Conservation (phyloP, 2,888 invertebrate genomes). For the Cryptus armator region DNA sequence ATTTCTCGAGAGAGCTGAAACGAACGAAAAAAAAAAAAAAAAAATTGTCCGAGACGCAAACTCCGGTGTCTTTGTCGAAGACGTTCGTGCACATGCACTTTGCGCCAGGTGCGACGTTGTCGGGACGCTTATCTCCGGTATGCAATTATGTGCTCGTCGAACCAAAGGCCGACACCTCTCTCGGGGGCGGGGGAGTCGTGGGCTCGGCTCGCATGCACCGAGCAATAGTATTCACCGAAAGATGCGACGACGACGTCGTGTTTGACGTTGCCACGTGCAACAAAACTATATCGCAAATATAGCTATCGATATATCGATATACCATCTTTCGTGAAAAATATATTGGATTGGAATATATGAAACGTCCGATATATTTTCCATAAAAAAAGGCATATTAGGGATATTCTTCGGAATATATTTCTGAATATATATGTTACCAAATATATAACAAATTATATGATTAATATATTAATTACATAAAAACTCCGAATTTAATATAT, state of each 20-base stretch:
- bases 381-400: too few relatives aligned
- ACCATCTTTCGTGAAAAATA: too few relatives aligned
- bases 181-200: neutral
- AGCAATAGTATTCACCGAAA: constrained; percentile 9
- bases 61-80: neutral
- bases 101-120: constrained; percentile 34
- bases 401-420: too few relatives aligned
- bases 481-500: too few relatives aligned
- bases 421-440: too few relatives aligned
- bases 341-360: too few relatives aligned
- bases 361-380: too few relatives aligned
- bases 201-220: neutral
- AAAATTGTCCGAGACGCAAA: neutral
- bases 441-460: too few relatives aligned
- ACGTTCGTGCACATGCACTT: neutral
- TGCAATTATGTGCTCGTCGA: constrained; percentile 23
- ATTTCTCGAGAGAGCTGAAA: constrained; percentile 14
- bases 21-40: constrained; percentile 6
- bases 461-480: too few relatives aligned
- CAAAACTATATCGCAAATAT: too few relatives aligned
- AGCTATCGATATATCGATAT: too few relatives aligned
- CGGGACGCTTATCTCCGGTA: constrained; percentile 29
- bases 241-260: constrained; percentile 9
- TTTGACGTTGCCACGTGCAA: too few relatives aligned
- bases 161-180: constrained; percentile 10